Conservation (phyloP, 2,797 vertebrate species). For the Eulemur mongoz region DNA sequence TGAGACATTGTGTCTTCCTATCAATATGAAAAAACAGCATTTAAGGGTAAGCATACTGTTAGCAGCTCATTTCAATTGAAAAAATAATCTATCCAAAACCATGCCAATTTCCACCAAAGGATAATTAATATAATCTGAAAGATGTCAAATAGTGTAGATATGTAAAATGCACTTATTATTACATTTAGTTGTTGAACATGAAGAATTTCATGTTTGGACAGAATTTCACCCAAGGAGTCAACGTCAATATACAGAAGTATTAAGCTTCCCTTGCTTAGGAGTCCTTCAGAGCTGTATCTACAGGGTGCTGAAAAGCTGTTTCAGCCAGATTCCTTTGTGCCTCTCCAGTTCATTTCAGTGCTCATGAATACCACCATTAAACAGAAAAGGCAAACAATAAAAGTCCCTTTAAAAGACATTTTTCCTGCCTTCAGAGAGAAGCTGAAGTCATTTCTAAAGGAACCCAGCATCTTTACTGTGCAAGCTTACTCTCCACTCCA, state of each 20-base stretch:
- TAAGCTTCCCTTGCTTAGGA: neutral
- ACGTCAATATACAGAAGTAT: neutral
- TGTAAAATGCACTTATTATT: neutral
- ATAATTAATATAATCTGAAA: slow-evolving; percentile 11
- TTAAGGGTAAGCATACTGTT: neutral
- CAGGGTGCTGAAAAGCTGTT: neutral
- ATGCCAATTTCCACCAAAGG: neutral
- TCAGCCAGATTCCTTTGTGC: too few species aligned
- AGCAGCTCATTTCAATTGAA: neutral
- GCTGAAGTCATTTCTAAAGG: neutral
- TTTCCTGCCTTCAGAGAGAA: neutral
- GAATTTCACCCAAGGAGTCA: neutral
- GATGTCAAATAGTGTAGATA: neutral
- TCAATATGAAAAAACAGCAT: slow-evolving; percentile 2
- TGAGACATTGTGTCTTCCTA: slow-evolving; percentile 35
- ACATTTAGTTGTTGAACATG: neutral
- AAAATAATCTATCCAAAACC: neutral
- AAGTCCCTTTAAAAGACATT: neutral
- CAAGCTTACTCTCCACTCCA: neutral
- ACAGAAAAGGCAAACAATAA: neutral
- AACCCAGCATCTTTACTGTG: neutral
- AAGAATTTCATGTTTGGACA: neutral
- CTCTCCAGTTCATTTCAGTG: neutral
- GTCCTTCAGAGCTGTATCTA: neutral
- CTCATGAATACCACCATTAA: neutral